Evolutionary conservation across 2,113 vertebrate genomes (phyloP).

Genomic region (Antennarius striatus): DNA sequence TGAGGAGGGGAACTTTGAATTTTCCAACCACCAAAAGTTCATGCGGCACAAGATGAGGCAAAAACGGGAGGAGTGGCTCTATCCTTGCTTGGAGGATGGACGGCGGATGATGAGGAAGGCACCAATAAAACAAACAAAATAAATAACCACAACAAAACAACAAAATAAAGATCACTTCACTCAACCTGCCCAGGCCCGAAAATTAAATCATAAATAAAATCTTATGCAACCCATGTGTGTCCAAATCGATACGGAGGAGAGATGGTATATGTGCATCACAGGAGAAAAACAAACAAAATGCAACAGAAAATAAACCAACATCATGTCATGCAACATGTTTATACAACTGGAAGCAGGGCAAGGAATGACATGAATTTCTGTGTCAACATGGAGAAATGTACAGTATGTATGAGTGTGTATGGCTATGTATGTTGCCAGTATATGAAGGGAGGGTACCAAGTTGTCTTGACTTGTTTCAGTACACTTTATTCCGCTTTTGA

Average conservation of each 20-base stretch:
- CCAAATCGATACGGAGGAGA: slow-evolving; percentile 77
- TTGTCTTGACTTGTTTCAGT: slow-evolving; percentile 22
- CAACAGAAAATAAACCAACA: slow-evolving; percentile 68
- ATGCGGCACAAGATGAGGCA: slow-evolving; percentile 98
- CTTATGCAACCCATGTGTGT: slow-evolving; percentile 63
- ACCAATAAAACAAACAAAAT: slow-evolving; percentile 25
- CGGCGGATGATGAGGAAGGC: slow-evolving; percentile 81
- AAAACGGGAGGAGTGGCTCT: slow-evolving; percentile 87
- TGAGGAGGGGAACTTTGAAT: slow-evolving; percentile 78
- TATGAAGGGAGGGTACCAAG: slow-evolving; percentile 70
- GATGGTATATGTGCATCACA: slow-evolving; percentile 72
- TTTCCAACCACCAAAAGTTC: slow-evolving; percentile 95
- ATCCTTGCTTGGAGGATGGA: slow-evolving; percentile 83
- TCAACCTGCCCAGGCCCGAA: slow-evolving; percentile 38
- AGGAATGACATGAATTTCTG: slow-evolving; percentile 94
- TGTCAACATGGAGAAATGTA: slow-evolving; percentile 87
- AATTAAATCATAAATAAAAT: slow-evolving; percentile 50
- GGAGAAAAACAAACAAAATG: slow-evolving; percentile 59
- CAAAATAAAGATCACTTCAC: slow-evolving; percentile 32
- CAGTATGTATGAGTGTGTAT: slow-evolving; percentile 72
- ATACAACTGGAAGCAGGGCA: slow-evolving; percentile 80
- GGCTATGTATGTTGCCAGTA: slow-evolving; percentile 69
- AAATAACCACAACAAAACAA: slow-evolving; percentile 43
- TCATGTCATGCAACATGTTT: slow-evolving; percentile 82
- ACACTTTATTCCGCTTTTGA: slow-evolving; percentile 51